Base-by-base conservation (phyloP, 2,888 invertebrate species). In the Myathropa florea region DNA sequence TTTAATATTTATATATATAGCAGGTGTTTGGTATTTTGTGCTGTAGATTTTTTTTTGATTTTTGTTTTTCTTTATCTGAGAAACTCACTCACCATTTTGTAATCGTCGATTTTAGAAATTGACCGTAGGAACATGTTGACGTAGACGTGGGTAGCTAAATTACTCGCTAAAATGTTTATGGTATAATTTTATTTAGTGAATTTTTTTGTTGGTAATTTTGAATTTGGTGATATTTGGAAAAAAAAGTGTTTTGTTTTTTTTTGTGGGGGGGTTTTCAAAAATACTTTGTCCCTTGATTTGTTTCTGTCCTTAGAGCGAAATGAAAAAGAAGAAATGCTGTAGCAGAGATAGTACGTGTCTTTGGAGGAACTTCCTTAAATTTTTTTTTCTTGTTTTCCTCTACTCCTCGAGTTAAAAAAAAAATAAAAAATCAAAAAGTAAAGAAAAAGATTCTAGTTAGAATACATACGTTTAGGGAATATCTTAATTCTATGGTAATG, bases 61-160 rank as follows among this genome's bases (percentile, higher is more conserved):
- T n/a, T 60, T 60, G 30, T 60, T 61, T 71, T 83, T 60, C 26
- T 71, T 65, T 76, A 60, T 83, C 78, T 78, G 88, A 80, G 78
- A 71, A 83, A 78, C 64, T 81, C 93, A 97, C 97, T 97, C 96
- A 98, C 98, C 98, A 98, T 98, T 95, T 97, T 97, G 94, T 98
- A 98, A 96, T 98, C 98, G 94, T 98, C 97, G 95, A 98, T 98
- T 96, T 98, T 97, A 95, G 98, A 98, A 95, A 98, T 98, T 95
- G 98, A 98, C 93, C 98, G 96, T 90, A 98, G 96, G 94, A 96
- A 97, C 95, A 98, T 95, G 96, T 98, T 98, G 95, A 98, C 97
- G 93, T 94, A 94, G 92, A 98, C 98, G 94, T 95, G 94, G 93
- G 97, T 97, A 91, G 97, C 96, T 93, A 95, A 46, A 46, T 46